Evolutionary conservation across 2,888 invertebrate species (phyloP).

Genomic region (Noctuana brunneofusca): DNA sequence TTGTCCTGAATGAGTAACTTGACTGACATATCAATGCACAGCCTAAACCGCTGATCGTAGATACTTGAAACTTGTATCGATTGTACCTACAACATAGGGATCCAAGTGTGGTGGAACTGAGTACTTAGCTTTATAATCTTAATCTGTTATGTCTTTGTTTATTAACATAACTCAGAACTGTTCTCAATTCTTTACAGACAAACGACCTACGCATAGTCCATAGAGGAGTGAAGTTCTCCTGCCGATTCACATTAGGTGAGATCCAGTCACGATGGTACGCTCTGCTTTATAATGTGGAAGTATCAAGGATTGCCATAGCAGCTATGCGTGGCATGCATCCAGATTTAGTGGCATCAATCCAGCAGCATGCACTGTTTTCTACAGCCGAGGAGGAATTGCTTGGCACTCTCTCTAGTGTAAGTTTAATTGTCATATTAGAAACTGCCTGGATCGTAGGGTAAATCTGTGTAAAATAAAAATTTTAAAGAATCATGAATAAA

Average conservation of each 20-base stretch:
- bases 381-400: slow-evolving; percentile 94
- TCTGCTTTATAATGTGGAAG: slow-evolving; percentile 95
- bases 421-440: slow-evolving; percentile 37
- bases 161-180: too few species aligned
- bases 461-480: too few species aligned
- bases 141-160: too few species aligned
- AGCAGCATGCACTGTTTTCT: slow-evolving; percentile 94
- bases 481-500: too few species aligned
- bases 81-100: too few species aligned
- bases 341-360: slow-evolving; percentile 92
- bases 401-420: slow-evolving; percentile 88
- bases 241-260: slow-evolving; percentile 96
- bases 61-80: too few species aligned
- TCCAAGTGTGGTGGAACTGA: too few species aligned
- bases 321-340: slow-evolving; percentile 97
- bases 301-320: slow-evolving; percentile 94
- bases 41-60: too few species aligned
- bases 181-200: slow-evolving; percentile 69
- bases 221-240: slow-evolving; percentile 96
- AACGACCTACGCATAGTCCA: slow-evolving; percentile 92
- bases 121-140: too few species aligned
- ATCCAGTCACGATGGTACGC: slow-evolving; percentile 98
- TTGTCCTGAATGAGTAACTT: too few species aligned
- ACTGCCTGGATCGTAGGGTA: neutral
- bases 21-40: too few species aligned